Evolutionary conservation across 2,797 vertebrate species (phyloP).

Genomic region (Cygnus olor): DNA sequence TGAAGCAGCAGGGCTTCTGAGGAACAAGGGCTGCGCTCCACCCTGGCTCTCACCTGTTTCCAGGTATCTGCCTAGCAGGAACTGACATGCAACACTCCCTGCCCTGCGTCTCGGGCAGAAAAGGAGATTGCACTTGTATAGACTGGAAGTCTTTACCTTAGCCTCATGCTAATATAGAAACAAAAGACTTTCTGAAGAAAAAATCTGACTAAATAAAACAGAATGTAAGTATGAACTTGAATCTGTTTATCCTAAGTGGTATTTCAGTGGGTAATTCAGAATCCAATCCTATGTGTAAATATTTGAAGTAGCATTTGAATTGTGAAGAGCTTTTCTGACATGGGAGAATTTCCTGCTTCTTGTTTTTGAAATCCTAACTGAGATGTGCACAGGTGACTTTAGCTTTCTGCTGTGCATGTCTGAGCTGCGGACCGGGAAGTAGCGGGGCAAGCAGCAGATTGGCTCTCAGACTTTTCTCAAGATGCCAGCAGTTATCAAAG

Average conservation of each 20-base stretch:
- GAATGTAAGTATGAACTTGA: background rate
- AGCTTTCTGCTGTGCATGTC: background rate
- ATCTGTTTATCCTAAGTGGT: background rate
- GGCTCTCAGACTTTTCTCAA: slow-evolving; percentile 32
- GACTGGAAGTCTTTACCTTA: background rate
- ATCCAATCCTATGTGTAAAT: slow-evolving; percentile 27
- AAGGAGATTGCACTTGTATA: background rate
- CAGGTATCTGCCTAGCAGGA: background rate
- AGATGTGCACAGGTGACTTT: slow-evolving; percentile 34
- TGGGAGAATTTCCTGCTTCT: slow-evolving; percentile 46
- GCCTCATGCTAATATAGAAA: background rate
- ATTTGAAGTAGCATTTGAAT: slow-evolving; percentile 57
- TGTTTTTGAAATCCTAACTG: background rate
- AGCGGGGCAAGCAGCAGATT: slow-evolving; percentile 1
- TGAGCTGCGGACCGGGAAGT: background rate
- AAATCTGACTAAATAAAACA: background rate
- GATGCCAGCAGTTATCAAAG: slow-evolving; percentile 66
- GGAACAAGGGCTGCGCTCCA: background rate
- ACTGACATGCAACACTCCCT: background rate
- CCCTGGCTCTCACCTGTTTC: background rate
- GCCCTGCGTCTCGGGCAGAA: background rate
- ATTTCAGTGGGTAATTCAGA: background rate
- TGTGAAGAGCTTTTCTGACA: slow-evolving; percentile 30
- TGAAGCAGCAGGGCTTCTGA: background rate
- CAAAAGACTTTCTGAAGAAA: background rate